These are phyloP conservation scores for Drosophila rubida DNA, from an alignment of 2,888 invertebrate species.

Conservation along the genomic window DNA sequence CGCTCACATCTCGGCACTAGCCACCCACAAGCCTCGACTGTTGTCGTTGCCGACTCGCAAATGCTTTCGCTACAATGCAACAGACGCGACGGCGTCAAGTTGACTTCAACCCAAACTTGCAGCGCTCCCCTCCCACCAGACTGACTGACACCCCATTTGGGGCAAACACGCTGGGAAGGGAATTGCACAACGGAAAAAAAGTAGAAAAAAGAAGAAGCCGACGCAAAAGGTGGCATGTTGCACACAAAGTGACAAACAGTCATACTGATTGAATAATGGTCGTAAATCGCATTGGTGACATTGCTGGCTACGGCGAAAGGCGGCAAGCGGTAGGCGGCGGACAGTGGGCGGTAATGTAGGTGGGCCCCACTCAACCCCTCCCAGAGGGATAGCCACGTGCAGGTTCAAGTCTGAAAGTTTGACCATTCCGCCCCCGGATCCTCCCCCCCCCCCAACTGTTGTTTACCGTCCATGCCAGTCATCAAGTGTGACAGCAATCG, in stretches of 20 bases:
- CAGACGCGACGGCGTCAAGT: conserved; percentile 80
- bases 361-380: background rate
- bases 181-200: conserved; percentile 33
- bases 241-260: conserved; percentile 80
- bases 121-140: conserved; percentile 3
- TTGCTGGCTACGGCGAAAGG: conserved; percentile 36
- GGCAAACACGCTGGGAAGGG: conserved; percentile 4
- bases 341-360: background rate
- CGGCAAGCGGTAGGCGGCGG: background rate
- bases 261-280: conserved; percentile 81
- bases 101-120: conserved; percentile 60
- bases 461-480: conserved; percentile 48
- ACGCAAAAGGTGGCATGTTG: conserved; percentile 40
- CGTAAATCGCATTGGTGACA: conserved; percentile 81
- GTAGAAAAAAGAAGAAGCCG: conserved; percentile 23
- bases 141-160: background rate
- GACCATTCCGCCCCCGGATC: conserved; percentile 2
- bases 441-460: conserved; percentile 22
- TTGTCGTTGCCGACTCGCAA: conserved; percentile 30
- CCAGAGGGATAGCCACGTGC: conserved; percentile 19
- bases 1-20: background rate
- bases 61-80: conserved; percentile 64
- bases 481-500: conserved; percentile 74
- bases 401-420: conserved; percentile 23
- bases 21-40: background rate